phyloP scores from a whole-genome alignment of 2,797 vertebrate genomes.

The Capromys pilorides region DNA sequence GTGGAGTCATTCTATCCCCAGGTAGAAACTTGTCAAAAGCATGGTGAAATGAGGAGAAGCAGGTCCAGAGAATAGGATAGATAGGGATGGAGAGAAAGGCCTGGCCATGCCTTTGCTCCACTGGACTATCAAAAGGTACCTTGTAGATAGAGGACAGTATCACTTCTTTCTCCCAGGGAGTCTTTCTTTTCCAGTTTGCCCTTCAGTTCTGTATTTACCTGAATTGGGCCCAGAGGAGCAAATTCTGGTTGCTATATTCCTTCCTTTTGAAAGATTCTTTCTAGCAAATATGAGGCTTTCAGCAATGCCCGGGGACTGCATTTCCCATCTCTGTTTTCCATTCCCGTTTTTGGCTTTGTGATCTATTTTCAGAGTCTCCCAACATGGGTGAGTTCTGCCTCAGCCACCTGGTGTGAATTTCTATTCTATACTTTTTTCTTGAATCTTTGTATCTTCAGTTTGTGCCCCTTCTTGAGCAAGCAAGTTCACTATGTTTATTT shows the following conservation, averaged over 20 bases:
- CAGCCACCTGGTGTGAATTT: slow-evolving; percentile 14
- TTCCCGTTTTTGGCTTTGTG: background rate
- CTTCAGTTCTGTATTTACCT: background rate
- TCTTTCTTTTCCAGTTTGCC: background rate
- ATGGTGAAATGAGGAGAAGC: background rate
- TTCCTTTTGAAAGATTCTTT: background rate
- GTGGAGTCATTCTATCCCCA: background rate
- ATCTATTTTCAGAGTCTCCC: slow-evolving; percentile 11
- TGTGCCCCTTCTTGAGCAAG: slow-evolving; percentile 11
- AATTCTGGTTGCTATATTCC: background rate
- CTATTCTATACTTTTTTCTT: background rate
- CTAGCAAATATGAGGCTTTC: slow-evolving; percentile 19
- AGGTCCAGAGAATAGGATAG: background rate
- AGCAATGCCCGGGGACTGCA: background rate
- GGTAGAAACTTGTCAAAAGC: background rate
- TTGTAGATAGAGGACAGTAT: background rate
- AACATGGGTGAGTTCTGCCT: background rate
- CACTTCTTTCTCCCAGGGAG: background rate
- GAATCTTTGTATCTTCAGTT: background rate
- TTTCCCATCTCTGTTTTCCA: background rate
- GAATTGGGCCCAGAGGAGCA: background rate
- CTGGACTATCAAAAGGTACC: background rate
- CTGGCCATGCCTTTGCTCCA: background rate
- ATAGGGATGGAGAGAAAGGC: background rate
- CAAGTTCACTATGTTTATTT: slow-evolving; percentile 21